phyloP scores from a whole-genome alignment of 2,113 vertebrate genomes.

The Dromaius novaehollandiae region DNA sequence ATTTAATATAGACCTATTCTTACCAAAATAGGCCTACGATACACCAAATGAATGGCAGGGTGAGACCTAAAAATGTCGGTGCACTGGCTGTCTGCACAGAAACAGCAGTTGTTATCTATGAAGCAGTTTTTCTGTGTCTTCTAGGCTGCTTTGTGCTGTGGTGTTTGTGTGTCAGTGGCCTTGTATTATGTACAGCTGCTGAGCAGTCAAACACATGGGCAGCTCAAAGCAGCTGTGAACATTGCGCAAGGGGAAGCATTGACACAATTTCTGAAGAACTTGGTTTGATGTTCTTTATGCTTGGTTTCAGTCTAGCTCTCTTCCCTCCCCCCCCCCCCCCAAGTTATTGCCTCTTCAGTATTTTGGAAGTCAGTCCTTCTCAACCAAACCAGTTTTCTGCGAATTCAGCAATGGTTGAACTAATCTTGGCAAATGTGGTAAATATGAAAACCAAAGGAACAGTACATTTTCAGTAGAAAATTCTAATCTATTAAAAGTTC shows the following conservation, averaged over 20 bases:
- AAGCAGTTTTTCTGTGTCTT: background rate
- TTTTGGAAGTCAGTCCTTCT: background rate
- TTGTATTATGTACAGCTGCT: background rate
- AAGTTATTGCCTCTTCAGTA: background rate
- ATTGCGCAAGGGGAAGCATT: background rate
- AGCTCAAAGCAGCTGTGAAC: background rate
- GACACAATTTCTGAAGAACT: background rate
- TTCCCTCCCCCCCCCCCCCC: background rate
- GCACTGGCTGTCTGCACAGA: background rate
- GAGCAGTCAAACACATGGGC: background rate
- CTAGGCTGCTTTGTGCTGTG: background rate
- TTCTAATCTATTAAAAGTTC: no score
- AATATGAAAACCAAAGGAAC: background rate
- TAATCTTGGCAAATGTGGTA: background rate
- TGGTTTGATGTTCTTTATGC: background rate
- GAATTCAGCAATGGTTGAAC: background rate
- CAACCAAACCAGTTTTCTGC: background rate
- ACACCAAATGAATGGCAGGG: background rate
- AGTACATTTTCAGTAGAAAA: no score
- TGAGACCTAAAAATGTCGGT: background rate
- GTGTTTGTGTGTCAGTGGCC: background rate
- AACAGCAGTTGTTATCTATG: rapidly evolving
- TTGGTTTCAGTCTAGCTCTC: background rate
- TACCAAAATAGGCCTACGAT: background rate
- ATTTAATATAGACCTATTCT: background rate